Evolutionary conservation across 2,113 vertebrate species (phyloP), one percentile per base, ranked within the genome.

Genomic region (Nothocercus nigrocapillus): DNA sequence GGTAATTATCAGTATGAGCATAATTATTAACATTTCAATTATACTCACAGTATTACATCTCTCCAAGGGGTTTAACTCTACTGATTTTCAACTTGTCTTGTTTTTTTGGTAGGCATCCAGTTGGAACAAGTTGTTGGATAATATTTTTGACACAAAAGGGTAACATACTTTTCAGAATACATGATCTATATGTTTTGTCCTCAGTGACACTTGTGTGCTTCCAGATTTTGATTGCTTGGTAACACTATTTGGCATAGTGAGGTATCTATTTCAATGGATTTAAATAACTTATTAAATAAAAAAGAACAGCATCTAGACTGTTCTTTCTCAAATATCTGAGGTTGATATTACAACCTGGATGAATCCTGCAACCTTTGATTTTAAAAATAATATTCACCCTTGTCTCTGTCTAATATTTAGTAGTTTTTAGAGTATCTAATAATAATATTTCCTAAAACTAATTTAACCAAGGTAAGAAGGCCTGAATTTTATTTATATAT

Each of bases 151-250:
- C 97, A 96, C 93, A 97, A 97, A 97, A 96, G 96, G 89, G 96
- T 96, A 97, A 95, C 76, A 54, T 95, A 89, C 61, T 95, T 98
- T 97, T 97, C 82, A 67, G 87, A 97, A 96, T 95, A 96, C 13
- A 47, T 97, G 97, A 96, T 97, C 96, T 96, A 85, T 97, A 73
- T 95, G 82, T 97, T 97, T 96, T 96, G 94, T 97, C 80, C 85
- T 97, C 90, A 95, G 86, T 93, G 85, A 90, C 75, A 95, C 95
- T 98, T 96, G 72, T 44, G 61, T 91, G 85, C 88, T 97, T 97
- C 97, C 95, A 97, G 97, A 97, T 96, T 98, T 97, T 98, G 96
- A 97, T 98, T 97, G 97, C 96, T 95, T 97, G 91, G 87, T 97
- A 94, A 95, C 74, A 92, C 83, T 93, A 69, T 82, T 97, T 97